Evolutionary conservation across 1,140 invertebrate species (phyloP).

Genomic region (Rhagoletis zephyria): DNA sequence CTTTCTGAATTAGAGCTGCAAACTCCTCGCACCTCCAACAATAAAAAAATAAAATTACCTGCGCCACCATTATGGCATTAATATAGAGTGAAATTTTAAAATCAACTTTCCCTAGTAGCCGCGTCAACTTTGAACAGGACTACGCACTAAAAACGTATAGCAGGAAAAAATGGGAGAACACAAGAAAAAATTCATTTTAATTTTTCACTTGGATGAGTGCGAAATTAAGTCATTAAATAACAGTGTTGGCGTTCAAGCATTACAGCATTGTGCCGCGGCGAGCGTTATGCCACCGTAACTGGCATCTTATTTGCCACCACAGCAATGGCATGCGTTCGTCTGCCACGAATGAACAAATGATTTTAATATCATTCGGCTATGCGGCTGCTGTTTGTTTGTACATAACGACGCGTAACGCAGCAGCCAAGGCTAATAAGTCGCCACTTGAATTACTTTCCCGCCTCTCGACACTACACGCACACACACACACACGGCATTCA

Average conservation of each 20-base stretch:
- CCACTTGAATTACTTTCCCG: not conserved
- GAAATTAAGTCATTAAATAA: conserved; percentile 72
- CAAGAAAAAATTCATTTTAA: conserved; percentile 65
- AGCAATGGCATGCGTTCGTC: conserved; percentile 5
- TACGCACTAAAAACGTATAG: not conserved
- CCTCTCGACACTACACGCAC: not conserved
- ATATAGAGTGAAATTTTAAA: conserved; percentile 29
- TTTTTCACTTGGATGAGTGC: conserved; percentile 72
- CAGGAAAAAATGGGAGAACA: not conserved
- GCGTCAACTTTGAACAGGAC: conserved; percentile 8
- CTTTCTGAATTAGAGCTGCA: not conserved
- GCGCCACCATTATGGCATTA: conserved; percentile 13
- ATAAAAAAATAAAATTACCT: not conserved
- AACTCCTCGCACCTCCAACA: not conserved
- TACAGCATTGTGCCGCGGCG: conserved; percentile 46
- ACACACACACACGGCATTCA: not conserved
- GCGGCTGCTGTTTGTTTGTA: conserved; percentile 55
- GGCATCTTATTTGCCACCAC: conserved; percentile 53
- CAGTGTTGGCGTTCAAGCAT: conserved; percentile 61
- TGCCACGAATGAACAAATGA: conserved; percentile 67
- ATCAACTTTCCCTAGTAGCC: conserved; percentile 20
- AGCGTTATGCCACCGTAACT: not conserved
- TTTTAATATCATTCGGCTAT: conserved; percentile 71
- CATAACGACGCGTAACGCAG: conserved; percentile 71
- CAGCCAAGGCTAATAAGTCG: conserved; percentile 37